Conservation (phyloP, 2,113 vertebrate genomes). For the Asarcornis scutulata region DNA sequence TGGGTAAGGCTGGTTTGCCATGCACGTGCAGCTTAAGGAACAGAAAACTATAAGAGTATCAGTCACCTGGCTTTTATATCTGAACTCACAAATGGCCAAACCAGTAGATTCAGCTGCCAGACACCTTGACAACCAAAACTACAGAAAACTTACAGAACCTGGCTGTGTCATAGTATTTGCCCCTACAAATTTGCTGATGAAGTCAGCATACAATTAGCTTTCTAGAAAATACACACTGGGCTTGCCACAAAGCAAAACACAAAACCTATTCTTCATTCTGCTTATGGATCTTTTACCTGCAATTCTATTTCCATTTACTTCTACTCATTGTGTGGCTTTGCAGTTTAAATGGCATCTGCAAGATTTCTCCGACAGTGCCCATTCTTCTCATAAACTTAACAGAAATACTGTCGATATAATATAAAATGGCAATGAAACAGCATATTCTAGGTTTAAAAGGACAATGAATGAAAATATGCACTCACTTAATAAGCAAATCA, state of each 20-base stretch:
- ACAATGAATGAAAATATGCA: neutral
- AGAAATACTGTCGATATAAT: neutral
- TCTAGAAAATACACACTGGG: neutral
- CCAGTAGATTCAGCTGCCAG: neutral
- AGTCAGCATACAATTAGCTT: neutral
- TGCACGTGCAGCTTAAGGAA: neutral
- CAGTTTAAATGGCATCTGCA: neutral
- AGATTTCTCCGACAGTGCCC: neutral
- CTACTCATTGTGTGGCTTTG: neutral
- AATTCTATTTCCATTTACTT: neutral
- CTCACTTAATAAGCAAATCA: neutral
- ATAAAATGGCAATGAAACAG: neutral
- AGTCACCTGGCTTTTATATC: neutral
- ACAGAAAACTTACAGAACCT: neutral
- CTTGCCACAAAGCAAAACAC: neutral
- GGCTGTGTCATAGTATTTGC: neutral
- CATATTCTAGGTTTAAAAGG: neutral
- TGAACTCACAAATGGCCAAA: neutral
- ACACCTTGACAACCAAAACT: neutral
- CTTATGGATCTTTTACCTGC: accelerated
- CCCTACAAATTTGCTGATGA: accelerated
- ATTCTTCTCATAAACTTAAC: neutral
- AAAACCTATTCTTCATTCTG: neutral
- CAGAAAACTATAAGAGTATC: neutral
- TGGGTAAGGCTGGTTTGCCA: neutral